Conservation (phyloP, 1,140 invertebrate genomes). For the Drosophila ficusphila region DNA sequence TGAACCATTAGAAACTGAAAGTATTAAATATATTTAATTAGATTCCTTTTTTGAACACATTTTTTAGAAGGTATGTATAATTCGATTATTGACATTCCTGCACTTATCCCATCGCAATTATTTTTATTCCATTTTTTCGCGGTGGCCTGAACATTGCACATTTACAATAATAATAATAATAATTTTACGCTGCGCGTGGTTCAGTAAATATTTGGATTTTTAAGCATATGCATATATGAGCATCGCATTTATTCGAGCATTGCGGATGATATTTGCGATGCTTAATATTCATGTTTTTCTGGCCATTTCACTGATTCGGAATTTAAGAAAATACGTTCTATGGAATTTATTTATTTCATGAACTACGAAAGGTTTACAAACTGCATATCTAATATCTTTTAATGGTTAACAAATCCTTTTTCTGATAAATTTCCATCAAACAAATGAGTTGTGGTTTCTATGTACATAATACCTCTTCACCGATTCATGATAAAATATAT, state of each 20-base stretch:
- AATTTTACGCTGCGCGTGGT: constrained; percentile 59
- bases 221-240: constrained; percentile 63
- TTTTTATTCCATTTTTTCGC: constrained; percentile 34
- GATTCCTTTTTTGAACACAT: no score
- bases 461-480: neutral
- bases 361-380: no score
- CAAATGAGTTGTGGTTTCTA: neutral
- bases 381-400: neutral
- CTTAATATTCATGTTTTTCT: constrained; percentile 10
- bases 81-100: neutral
- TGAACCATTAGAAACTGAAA: no score
- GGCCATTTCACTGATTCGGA: neutral
- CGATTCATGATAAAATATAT: constrained; percentile 6
- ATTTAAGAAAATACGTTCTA: neutral
- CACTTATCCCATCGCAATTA: constrained; percentile 39
- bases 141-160: constrained; percentile 27
- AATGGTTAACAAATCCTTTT: neutral
- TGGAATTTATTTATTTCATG: no score
- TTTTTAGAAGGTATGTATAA: neutral
- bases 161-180: constrained; percentile 72
- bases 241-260: constrained; percentile 46
- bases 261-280: constrained; percentile 11
- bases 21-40: no score
- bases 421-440: neutral
- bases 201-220: constrained; percentile 73